These are phyloP conservation scores for Fregata magnificens DNA, from an alignment of 2,113 vertebrate genomes.

Conservation along the genomic window DNA sequence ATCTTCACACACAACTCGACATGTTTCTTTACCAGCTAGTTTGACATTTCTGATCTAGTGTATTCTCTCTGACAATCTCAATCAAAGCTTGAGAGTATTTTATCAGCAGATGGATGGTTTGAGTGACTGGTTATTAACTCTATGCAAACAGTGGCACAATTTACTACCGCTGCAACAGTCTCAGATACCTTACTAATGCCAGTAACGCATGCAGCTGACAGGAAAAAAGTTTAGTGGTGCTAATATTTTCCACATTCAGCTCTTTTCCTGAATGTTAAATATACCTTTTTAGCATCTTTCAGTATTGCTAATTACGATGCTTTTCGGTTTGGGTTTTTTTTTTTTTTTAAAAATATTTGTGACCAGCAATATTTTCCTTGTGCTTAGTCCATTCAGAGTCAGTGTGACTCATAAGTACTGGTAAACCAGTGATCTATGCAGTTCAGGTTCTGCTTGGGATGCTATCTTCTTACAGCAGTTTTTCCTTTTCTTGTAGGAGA, in stretches of 20 bases:
- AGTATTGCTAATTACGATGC: neutral
- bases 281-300: neutral
- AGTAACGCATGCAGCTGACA: neutral
- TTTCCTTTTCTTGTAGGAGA: neutral
- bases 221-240: neutral
- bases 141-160: neutral
- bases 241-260: neutral
- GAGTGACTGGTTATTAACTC: neutral
- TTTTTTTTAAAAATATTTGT: neutral
- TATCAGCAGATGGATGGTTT: neutral
- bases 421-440: neutral
- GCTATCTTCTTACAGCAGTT: neutral
- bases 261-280: neutral
- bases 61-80: neutral
- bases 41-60: neutral
- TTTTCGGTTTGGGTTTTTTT: neutral
- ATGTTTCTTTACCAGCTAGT: neutral
- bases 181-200: neutral
- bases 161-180: neutral
- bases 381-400: neutral
- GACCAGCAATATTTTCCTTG: neutral
- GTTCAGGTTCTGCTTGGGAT: neutral
- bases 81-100: neutral
- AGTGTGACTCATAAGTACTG: neutral
- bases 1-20: neutral